phyloP scores from a whole-genome alignment of 2,888 invertebrate species.

The Polyploca ridens region DNA sequence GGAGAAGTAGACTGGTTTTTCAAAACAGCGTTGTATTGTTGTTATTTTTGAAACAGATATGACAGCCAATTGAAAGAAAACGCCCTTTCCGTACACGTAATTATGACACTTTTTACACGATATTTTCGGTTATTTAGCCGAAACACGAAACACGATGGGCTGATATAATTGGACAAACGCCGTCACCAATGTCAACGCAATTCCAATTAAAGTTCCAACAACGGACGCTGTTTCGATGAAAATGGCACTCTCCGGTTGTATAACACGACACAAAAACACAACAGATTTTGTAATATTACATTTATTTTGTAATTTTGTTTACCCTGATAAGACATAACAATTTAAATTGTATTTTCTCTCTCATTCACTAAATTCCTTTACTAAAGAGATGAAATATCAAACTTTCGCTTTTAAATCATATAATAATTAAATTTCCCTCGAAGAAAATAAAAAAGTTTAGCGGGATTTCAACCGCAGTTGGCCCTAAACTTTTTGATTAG shows the following conservation, averaged over 20 bases:
- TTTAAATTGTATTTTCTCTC: no score
- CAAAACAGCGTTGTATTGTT: no score
- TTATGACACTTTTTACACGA: neutral
- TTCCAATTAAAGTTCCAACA: conserved; percentile 29
- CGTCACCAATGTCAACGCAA: conserved; percentile 27
- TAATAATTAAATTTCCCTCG: no score
- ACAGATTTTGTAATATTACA: neutral
- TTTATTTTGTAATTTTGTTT: neutral
- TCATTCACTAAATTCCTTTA: no score
- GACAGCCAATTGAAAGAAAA: neutral
- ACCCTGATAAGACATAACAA: no score
- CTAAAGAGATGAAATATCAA: no score
- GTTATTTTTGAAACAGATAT: no score
- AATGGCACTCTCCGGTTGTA: conserved; percentile 21
- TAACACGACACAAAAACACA: neutral
- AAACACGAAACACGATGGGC: conserved; percentile 15
- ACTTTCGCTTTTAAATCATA: no score
- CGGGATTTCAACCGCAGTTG: no score
- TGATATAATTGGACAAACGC: conserved; percentile 25
- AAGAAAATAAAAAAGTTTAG: no score
- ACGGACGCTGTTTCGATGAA: conserved; percentile 25
- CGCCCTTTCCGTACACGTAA: neutral
- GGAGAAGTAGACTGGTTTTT: no score
- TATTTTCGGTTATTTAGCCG: neutral
- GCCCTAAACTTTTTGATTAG: no score